Percentiles rank a stretch among this genome's conserved stretches.
Evolutionary conservation across 2,113 vertebrate species (phyloP).

Genomic region (Tapirus terrestris): DNA sequence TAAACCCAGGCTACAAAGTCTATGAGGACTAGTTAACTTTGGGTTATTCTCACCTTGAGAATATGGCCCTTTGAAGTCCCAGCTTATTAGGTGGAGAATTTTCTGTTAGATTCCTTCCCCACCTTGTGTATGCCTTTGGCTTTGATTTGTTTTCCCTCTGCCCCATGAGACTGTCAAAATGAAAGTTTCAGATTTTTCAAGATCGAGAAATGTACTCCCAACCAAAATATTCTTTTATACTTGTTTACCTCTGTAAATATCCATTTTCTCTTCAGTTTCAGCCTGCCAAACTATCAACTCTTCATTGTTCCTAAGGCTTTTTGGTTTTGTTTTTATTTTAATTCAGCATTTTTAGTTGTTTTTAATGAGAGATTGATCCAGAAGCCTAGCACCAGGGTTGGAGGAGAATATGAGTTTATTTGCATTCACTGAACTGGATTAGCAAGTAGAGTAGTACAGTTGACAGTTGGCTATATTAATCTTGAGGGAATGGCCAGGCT

Average conservation of each 20-base stretch:
- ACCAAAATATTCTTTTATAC: background rate
- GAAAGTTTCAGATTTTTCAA: background rate
- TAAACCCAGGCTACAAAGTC: background rate
- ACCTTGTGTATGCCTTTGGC: background rate
- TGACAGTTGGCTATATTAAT: background rate
- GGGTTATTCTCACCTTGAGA: background rate
- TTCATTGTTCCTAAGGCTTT: background rate
- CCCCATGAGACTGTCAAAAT: background rate
- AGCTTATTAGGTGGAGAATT: background rate
- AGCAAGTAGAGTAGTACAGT: background rate
- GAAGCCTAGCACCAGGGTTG: background rate
- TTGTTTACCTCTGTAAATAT: background rate
- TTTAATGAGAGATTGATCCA: background rate
- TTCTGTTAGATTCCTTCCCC: background rate
- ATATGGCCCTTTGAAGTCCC: background rate
- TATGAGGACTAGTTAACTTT: background rate
- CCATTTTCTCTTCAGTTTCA: background rate
- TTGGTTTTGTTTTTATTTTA: background rate
- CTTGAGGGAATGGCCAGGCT: background rate
- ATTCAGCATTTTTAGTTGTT: background rate
- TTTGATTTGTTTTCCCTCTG: conserved; percentile 1
- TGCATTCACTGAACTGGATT: background rate
- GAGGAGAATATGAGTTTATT: background rate
- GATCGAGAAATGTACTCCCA: background rate
- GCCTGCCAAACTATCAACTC: background rate